Base-by-base conservation (phyloP, 2,888 invertebrate genomes). In the Pocota personata region DNA sequence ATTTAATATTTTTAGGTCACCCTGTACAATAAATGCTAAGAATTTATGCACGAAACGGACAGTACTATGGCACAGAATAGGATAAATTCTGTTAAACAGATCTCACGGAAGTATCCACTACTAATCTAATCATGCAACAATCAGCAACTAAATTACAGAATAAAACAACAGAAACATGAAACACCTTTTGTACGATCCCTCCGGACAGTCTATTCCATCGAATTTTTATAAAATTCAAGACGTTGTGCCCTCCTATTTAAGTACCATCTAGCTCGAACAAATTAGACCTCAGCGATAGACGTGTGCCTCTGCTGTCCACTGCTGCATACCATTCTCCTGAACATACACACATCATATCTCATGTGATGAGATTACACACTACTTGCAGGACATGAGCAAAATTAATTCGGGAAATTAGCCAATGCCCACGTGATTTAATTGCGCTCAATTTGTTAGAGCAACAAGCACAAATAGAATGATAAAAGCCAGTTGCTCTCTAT, bases 361-460 rank as follows among this genome's bases (percentile, higher is more conserved):
- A 7, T 46, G 46, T 48, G 66, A 48, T 52, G 66, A 50, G 76
- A 76, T 76, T 58, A 12, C 58, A 46, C 43, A 43, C 52, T 50
- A 43, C 30, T 43, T 35, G 46, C 14, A 73, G 50, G 48, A 73
- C 58, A 72, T 58, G 50, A 30, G 30, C 72, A 35, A 73, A 87
- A 87, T 87, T 83, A 87, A 87, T 87, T 83, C 62, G 37, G 57
- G 48, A 84, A 87, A 87, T 86, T 82, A 82, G 78, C 76, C 69
- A 72, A 55, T 84, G 83, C 87, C 88, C 84, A 88, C 88, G 82
- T 87, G 79, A 82, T 84, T 84, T 79, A 84, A 88, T 82, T 83
- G 72, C 72, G 35, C 46, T 37, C 82, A 82, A 87, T 87, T 87
- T 73, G 72, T 82, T 67, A 57, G 14, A 32, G 71, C 57, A 64